Base-by-base conservation (phyloP, 2,888 invertebrate genomes). In the Amblyjoppa fuscipennis region DNA sequence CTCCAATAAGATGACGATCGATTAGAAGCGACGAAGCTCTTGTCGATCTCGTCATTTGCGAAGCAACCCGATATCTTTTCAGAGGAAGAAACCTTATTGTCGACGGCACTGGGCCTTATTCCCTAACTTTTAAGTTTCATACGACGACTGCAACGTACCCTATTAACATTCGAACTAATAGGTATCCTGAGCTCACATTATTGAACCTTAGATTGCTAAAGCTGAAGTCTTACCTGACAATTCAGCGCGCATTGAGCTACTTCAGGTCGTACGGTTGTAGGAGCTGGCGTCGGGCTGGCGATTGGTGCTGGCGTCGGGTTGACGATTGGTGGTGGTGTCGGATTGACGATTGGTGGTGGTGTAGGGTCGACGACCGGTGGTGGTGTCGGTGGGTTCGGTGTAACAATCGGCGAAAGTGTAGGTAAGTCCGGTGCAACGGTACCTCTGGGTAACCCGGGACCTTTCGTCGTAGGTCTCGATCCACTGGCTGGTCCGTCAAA, bases 401-500 rank as follows among this genome's bases (percentile, higher is more conserved):
- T 41, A 38, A 41, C 13, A 38, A 11, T 31, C 7, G 31, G 31
- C 45, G 34, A 20, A n/a, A 11, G 4, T n/a, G 53, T 9, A 38
- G 74, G 79, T 6, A 31, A 3, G 38, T 3, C 25, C 41, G 61
- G n/a, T 41, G 70, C 31, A 20, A 13, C 31, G 9, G 25, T 25
- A 5, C 38, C n/a, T 31, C 28, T 56, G 73, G 6, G n/a, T 4
- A 13, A 38, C 9, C 25, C 13, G 28, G 11, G 4, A 20, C 38
- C n/a, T 25, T 25, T 34, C 45, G 2, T 9, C 59, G 53, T 59
- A 61, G 53, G 13, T 4, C 13, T 16, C 11, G 83, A 68, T 74
- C 88, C 64, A 16, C 87, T 80, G 5, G 82, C 87, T 9, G 89
- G 89, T 5, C 91, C 91, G 28, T 59, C 59, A 28, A 59, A 59